Evolutionary conservation across 1,140 invertebrate species (phyloP).

Genomic region (Ectropis grisescens): DNA sequence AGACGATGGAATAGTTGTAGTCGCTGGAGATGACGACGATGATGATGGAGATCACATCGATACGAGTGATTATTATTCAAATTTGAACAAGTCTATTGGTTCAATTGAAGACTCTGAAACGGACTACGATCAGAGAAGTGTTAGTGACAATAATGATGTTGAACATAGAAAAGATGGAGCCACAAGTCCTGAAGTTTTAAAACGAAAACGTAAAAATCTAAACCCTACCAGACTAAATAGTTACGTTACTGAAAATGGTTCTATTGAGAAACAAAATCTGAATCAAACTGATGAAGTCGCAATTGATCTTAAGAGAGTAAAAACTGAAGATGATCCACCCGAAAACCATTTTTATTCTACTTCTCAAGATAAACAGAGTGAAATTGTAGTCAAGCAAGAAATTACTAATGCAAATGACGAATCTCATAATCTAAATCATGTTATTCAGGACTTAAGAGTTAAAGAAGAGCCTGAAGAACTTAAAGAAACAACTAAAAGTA

Average conservation of each 20-base stretch:
- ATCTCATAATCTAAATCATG: constrained; percentile 24
- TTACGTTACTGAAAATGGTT: constrained; percentile 15
- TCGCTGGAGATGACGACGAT: constrained; percentile 75
- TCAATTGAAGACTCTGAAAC: constrained; percentile 71
- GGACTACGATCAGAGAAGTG: constrained; percentile 78
- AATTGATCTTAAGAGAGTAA: constrained; percentile 55
- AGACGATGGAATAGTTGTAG: constrained; percentile 75
- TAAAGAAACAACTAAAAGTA: constrained; percentile 16
- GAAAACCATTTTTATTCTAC: constrained; percentile 9
- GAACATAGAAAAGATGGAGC: constrained; percentile 48
- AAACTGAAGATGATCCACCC: constrained; percentile 31
- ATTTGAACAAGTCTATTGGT: constrained; percentile 42
- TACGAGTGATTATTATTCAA: constrained; percentile 62
- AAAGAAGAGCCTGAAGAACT: constrained; percentile 43
- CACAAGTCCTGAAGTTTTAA: constrained; percentile 64
- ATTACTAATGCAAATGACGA: constrained; percentile 33
- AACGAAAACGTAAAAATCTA: constrained; percentile 90
- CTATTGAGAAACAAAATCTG: constrained; percentile 16
- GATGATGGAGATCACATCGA: constrained; percentile 74
- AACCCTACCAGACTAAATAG: constrained; percentile 84
- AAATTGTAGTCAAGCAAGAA: constrained; percentile 34
- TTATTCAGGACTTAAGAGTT: constrained; percentile 37
- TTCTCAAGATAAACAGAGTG: constrained; percentile 14
- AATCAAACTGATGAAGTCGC: constrained; percentile 21
- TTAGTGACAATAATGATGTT: constrained; percentile 81